Evolutionary conservation across 2,113 vertebrate genomes (phyloP), one percentile per base, ranked within the genome.

Genomic region (Nerophis ophidion): DNA sequence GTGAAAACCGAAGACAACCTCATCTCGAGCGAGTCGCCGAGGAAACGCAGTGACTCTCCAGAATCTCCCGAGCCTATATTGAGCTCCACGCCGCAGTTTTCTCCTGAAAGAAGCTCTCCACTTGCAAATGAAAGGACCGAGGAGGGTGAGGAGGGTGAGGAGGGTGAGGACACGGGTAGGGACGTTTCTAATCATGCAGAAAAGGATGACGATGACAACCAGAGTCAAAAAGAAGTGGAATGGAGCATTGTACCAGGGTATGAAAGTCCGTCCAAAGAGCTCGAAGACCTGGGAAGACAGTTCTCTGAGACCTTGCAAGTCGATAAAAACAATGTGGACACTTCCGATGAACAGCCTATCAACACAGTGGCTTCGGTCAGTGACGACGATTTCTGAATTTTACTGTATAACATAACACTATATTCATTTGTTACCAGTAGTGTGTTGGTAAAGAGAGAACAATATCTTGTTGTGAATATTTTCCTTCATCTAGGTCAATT

Each of bases 371-470:
- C 45, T 7, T 70, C 63, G 33, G 33, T 53, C 47, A 89, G 87
- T 51, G 86, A 89, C 55, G 86, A 90, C 54, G 85, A 89, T 6
- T 89, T 91, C 56, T 90, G 61, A 84, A 11, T 55, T 60, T 66
- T 54, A 2, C 34, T 67, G 42, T 49, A 33, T 61, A 4, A 44
- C 4, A 11, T 4, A 42, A 42, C 9, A 11, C n/a, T 40, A 15
- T 16, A 17, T 12, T 44, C 40, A 58, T 61, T 64, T n/a, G 1
- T 56, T 66, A 69, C 54, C 1, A 33, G 9, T 4, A 38, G 14
- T 61, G 46, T 65, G 15, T 66, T 67, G 65, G 46, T 56, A 0
- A 64, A 65, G 61, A 51, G 13, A 53, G 14, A 56, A 55, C 33
- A 48, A 19, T 48, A 42, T 36, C 0, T n/a, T n/a, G 44, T 58